Evolutionary conservation across 2,113 vertebrate species (phyloP).

Genomic region (Phoxinus phoxinus): DNA sequence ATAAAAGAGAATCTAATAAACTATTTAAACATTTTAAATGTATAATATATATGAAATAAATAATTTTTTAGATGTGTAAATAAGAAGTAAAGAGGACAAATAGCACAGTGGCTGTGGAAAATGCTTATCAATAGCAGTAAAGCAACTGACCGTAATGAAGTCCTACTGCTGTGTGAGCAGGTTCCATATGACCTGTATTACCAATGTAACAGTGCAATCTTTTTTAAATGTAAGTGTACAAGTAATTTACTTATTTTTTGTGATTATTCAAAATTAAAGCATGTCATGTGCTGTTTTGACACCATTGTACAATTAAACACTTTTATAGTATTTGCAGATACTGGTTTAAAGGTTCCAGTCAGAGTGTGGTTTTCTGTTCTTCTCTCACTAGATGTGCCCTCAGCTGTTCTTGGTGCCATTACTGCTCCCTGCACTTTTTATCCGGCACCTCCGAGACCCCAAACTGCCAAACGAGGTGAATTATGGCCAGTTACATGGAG

Average conservation of each 20-base stretch:
- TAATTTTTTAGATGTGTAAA: neutral
- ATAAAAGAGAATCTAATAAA: neutral
- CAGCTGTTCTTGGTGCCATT: slow-evolving; percentile 74
- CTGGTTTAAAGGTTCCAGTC: slow-evolving; percentile 68
- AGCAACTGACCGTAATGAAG: neutral
- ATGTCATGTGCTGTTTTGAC: neutral
- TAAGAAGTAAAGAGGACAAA: neutral
- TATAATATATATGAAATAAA: neutral
- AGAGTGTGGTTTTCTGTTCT: slow-evolving; percentile 72
- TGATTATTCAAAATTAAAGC: neutral
- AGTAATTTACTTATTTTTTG: neutral
- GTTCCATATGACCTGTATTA: neutral
- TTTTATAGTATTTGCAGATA: slow-evolving; percentile 60
- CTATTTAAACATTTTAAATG: too few relatives aligned
- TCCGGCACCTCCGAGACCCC: slow-evolving; percentile 77
- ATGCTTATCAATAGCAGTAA: neutral
- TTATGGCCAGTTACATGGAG: slow-evolving; percentile 81
- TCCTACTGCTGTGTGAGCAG: neutral
- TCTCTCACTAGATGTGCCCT: slow-evolving; percentile 73
- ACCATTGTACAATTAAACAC: neutral
- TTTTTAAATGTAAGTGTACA: neutral
- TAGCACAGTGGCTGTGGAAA: neutral
- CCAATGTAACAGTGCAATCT: neutral
- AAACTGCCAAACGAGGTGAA: slow-evolving; percentile 82
- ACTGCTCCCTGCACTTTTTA: slow-evolving; percentile 77